phyloP scores from a whole-genome alignment of 1,140 invertebrate genomes.

The Bilobella aurantiaca region DNA sequence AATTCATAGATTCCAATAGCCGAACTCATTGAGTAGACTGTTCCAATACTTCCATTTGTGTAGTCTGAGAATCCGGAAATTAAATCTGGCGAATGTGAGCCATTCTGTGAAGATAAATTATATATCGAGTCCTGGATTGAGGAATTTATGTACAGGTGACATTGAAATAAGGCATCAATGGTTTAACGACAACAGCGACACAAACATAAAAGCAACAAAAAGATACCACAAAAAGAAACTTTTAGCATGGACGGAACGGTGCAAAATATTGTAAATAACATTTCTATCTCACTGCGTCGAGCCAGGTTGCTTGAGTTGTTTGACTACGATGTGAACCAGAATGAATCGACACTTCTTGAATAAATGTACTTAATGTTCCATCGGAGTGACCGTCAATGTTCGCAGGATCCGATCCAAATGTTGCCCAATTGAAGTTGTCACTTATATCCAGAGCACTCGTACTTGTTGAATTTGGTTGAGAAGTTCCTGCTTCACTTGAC shows the following conservation, averaged over 20 bases:
- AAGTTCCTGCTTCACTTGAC: constrained; percentile 24
- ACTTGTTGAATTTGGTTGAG: constrained; percentile 19
- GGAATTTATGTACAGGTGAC: background rate
- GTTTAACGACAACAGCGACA: background rate
- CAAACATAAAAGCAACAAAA: background rate
- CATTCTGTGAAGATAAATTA: constrained; percentile 16
- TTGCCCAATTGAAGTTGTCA: constrained; percentile 30
- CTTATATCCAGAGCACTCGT: constrained; percentile 30
- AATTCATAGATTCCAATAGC: constrained; percentile 35
- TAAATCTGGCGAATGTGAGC: constrained; percentile 31
- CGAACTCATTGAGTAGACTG: constrained; percentile 26
- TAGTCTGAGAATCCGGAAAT: constrained; percentile 31
- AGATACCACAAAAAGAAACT: background rate
- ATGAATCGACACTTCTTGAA: constrained; percentile 27
- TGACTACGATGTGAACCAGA: constrained; percentile 30
- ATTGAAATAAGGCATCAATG: background rate
- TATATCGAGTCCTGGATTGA: background rate
- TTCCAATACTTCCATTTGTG: constrained; percentile 23
- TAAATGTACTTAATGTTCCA: constrained; percentile 31
- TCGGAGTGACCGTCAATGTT: constrained; percentile 25
- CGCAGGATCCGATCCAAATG: constrained; percentile 21
- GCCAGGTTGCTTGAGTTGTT: constrained; percentile 32
- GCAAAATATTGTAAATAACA: background rate
- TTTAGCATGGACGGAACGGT: background rate
- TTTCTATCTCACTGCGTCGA: constrained; percentile 1